Conservation (phyloP, 2,113 vertebrate genomes). For the Oncorhynchus keta region DNA sequence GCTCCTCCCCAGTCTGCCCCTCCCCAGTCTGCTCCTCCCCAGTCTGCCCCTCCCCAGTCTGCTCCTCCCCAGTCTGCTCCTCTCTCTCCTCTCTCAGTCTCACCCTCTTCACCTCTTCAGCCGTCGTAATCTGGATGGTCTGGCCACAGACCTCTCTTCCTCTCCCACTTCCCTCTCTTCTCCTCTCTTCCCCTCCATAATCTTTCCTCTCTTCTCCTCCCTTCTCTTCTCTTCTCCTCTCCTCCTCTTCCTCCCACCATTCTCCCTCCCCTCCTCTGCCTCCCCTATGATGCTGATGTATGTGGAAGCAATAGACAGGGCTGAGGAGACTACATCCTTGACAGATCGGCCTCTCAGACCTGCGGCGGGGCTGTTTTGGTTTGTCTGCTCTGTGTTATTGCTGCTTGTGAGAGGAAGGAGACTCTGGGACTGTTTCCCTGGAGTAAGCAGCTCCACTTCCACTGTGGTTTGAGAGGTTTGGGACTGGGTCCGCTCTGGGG, state of each 20-base stretch:
- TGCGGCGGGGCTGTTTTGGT: conserved; percentile 70
- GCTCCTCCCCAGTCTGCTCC: neutral
- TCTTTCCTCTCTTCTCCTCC: neutral
- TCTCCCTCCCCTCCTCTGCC: neutral
- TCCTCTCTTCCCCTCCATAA: neutral
- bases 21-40: neutral
- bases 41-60: neutral
- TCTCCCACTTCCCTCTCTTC: conserved; percentile 35
- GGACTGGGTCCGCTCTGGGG: conserved; percentile 49
- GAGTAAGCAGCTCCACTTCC: conserved; percentile 76
- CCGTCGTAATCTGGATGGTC: conserved; percentile 75
- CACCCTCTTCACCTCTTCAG: conserved; percentile 64
- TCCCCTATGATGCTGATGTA: conserved; percentile 53
- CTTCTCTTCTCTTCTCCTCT: neutral
- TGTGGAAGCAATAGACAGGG: conserved; percentile 64
- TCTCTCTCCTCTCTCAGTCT: neutral
- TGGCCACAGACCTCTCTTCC: conserved; percentile 43
- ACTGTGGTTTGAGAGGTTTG: conserved; percentile 44
- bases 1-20: neutral
- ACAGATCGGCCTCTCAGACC: conserved; percentile 70
- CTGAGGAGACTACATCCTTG: conserved; percentile 57
- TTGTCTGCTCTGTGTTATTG: conserved; percentile 71
- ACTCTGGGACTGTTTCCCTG: conserved; percentile 68
- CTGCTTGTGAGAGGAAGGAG: conserved; percentile 63
- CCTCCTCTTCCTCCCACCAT: neutral